Evolutionary conservation across 2,888 invertebrate genomes (phyloP), one percentile per base, ranked within the genome.

Genomic region (Cremastinae sp.): DNA sequence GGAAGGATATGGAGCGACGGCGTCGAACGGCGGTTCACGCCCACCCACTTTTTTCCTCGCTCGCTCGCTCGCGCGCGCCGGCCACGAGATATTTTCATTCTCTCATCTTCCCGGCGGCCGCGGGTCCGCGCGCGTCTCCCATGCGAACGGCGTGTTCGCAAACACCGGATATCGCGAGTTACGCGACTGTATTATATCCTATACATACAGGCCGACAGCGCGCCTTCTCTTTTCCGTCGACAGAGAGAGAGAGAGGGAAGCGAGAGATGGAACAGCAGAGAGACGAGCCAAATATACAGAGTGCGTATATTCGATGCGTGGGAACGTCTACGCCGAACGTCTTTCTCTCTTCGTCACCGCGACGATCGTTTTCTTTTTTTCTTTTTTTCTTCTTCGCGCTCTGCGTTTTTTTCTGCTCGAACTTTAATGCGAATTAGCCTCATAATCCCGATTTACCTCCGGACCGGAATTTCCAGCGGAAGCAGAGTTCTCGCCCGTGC

Each of bases 91-190:
- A 61, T 56, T 72, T 58, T 43, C 51, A 51, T 59, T 66, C 66
- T 66, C 73, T 73, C 73, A 43, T 65, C 36, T 62, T 58, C 49
- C 56, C 53, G 72, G 36, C 8, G n/a, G n/a, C n/a, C n/a, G n/a
- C n/a, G n/a, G n/a, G n/a, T 34, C 28, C 18, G 9, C 9, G 16
- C 8, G 34, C 36, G 38, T 51, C 22, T 54, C 66, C 51, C 73
- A 18, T 18, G 16, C 18, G 18, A 20, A 16, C 18, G 16, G 72
- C 70, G 76, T 78, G 75, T 78, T 65, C 75, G 75, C 74, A 76
- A 70, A 79, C 76, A 80, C 81, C 81, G 80, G 81, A 83, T 81
- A 80, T 81, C 82, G 78, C 80, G 74, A 75, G 79, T 81, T 81
- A 81, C 73, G 66, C 59, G 72, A 72, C 69, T 75, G 76, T 75